Base-by-base conservation (phyloP, 2,888 invertebrate species). In the Liopterus haemorrhoidalis region DNA sequence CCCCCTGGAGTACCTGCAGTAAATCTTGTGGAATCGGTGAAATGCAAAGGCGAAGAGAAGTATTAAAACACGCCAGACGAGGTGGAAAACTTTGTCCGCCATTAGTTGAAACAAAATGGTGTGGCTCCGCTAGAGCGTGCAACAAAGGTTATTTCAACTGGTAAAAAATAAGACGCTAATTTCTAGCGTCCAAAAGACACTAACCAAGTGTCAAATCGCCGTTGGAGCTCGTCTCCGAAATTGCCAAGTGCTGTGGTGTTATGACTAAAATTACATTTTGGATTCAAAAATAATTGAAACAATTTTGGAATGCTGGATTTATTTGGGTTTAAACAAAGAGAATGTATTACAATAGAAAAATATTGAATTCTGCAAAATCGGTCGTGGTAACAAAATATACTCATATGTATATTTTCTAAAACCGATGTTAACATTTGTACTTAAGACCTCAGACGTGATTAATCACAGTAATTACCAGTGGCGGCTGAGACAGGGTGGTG, bases 21-120 rank as follows among this genome's bases (percentile, higher is more conserved):
- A 84, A 85, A 62, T 82, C 85, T 40, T 91, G 93, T 63, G 91
- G 91, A 52, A 90, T 92, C 49, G 93, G 94, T 16, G 86, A 89
- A 60, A 87, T 86, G 68, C 75, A 82, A 65, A 79, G 93, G 57
- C 81, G 81, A 55, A 76, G 92, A 50, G 79, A 82, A 56, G 79
- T 93, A 43, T 69, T 84, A 54, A 81, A 83, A 57, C 82, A 85
- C 56, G 81, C 87, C 42, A 74, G 85, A 49, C 75, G 86, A 9
- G 89, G 88, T 9, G 93, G 93, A 6, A 73, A 78, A 19, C 75
- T 82, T 4, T 94, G 94, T 71, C 89, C 89, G 4, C 83, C 88
- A 8, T 75, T 91, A 42, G 77, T 82, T 52, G 85, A 90, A 62
- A 86, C 87, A 12, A 81, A 87, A 62, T 91, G 91, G 90, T 92